Base-by-base conservation (phyloP, 2,888 invertebrate genomes). In the Campaea margaritaria region DNA sequence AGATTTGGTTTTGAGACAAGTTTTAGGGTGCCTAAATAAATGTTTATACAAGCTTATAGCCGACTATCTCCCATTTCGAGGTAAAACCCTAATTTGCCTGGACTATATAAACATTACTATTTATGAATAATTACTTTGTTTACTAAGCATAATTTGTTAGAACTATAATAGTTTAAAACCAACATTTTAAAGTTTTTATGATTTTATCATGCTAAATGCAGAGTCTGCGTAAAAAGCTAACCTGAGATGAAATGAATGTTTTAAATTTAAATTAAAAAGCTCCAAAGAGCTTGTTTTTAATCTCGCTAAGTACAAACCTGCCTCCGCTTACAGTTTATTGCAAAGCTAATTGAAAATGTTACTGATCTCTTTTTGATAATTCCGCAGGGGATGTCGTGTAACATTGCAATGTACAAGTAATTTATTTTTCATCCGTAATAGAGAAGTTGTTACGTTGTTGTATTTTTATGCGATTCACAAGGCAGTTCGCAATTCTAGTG, bases 331-430 rank as follows among this genome's bases (percentile, higher is more conserved):
- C 39, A 39, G 36, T 48, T 55, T 55, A 36, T 43, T 48, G 34
- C 42, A 43, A 48, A 36, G 39, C 42, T 36, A 48, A 55, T 48
- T 55, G 42, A 55, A 55, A 54, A 55, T 43, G 39, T 46, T 45
- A 52, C 43, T 38, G 12, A 38, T 10, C 13, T 31, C 3, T 44
- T 36, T 21, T 27, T 42, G 9, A 42, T 16, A 42, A 15, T 16
- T 16, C 16, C 7, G 16, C 42, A 11, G 7, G 16, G 12, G 3
- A 13, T 42, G 42, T 42, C 11, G 11, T 34, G 16, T 11, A n/a
- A 36, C 36, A 31, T 36, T 36, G 36, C 10, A n/a, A 34, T 34
- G 11, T 10, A 2, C 9, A 31, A 31, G 9, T 9, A 31, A 31
- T 31, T 31, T 31, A 31, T 31, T 27, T 27, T 9, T 9, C 31